Conservation (phyloP, 2,113 vertebrate genomes). For the Micromys minutus region DNA sequence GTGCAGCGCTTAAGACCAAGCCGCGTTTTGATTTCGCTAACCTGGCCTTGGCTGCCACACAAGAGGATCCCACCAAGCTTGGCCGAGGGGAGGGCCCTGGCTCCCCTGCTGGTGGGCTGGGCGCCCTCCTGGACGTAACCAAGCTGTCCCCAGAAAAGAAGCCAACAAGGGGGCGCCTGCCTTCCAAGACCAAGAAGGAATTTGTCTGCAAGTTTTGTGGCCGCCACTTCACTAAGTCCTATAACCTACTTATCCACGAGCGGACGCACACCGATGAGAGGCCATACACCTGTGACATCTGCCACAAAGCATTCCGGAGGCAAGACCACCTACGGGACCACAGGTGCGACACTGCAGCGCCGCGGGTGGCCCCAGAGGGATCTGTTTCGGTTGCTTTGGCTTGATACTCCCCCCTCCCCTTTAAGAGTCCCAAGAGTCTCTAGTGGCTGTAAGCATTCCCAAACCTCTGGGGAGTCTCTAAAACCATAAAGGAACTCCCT, state of each 20-base stretch:
- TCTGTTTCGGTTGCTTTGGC: not conserved
- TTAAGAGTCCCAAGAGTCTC: not conserved
- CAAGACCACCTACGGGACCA: constrained; percentile 99
- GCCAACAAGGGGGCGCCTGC: constrained; percentile 94
- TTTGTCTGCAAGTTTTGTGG: constrained; percentile 99
- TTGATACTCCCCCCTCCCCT: not conserved
- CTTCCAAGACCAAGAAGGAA: constrained; percentile 99
- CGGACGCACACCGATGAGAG: constrained; percentile 98
- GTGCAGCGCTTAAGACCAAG: constrained; percentile 90
- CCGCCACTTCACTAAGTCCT: constrained; percentile 99
- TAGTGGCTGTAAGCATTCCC: not conserved
- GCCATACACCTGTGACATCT: constrained; percentile 99
- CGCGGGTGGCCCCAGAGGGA: not conserved
- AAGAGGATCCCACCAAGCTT: constrained; percentile 93
- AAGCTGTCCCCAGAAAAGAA: constrained; percentile 96
- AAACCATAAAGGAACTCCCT: not conserved
- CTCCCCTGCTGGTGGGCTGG: constrained; percentile 84
- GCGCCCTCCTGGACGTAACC: constrained; percentile 93
- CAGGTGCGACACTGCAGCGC: constrained; percentile 86
- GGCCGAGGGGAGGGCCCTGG: constrained; percentile 91
- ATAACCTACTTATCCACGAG: constrained; percentile 99
- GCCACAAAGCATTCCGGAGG: constrained; percentile 98
- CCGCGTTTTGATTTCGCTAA: constrained; percentile 99
- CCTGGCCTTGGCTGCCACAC: constrained; percentile 95
- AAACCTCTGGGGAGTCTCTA: not conserved